phyloP scores from a whole-genome alignment of 2,113 vertebrate genomes.

The Dasypus novemcinctus region DNA sequence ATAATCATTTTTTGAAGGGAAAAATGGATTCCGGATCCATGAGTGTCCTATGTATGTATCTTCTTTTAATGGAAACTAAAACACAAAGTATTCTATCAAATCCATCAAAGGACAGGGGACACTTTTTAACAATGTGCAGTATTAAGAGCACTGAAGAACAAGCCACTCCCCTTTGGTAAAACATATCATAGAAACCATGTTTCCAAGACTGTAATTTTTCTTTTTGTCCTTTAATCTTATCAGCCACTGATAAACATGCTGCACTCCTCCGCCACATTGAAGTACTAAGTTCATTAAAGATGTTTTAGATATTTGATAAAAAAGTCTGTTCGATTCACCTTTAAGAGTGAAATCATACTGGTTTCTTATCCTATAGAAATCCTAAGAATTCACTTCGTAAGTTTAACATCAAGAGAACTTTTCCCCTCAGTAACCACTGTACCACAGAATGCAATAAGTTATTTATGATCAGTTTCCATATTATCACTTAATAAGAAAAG shows the following conservation, averaged over 20 bases:
- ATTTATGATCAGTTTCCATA: background rate
- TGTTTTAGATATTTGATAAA: background rate
- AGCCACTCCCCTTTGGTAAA: background rate
- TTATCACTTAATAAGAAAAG: background rate
- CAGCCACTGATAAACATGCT: background rate
- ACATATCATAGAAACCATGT: background rate
- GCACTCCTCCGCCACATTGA: background rate
- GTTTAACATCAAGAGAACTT: background rate
- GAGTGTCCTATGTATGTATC: background rate
- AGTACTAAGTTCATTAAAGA: background rate
- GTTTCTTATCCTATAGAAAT: background rate
- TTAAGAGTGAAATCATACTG: background rate
- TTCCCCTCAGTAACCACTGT: background rate
- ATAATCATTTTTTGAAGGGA: background rate
- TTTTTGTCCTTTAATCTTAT: background rate
- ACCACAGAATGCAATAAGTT: background rate
- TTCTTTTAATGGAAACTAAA: background rate
- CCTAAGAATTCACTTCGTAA: background rate
- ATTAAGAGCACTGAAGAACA: background rate
- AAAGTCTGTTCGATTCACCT: background rate
- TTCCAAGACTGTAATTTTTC: background rate
- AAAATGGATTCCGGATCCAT: background rate
- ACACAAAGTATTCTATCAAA: conserved; percentile 21
- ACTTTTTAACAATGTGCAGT: background rate
- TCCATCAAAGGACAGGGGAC: background rate